These are phyloP conservation scores for Dasyornis broadbenti DNA, from an alignment of 2,113 vertebrate species.

Conservation along the genomic window DNA sequence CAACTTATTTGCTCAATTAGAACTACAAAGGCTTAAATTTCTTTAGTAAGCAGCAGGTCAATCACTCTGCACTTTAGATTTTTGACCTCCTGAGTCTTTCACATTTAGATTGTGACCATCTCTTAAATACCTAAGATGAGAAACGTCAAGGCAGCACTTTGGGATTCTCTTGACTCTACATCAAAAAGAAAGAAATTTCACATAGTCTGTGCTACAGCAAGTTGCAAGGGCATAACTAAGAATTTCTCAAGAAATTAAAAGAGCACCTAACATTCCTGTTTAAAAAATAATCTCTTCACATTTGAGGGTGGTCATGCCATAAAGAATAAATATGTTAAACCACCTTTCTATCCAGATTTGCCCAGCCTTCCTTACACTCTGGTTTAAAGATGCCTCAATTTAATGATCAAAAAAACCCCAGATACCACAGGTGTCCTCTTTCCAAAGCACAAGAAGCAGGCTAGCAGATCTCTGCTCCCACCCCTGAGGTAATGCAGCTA, in stretches of 20 bases:
- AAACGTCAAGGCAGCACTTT: neutral
- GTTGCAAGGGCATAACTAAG: neutral
- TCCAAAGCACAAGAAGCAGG: neutral
- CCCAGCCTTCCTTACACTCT: neutral
- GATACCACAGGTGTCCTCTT: accelerated
- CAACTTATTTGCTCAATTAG: neutral
- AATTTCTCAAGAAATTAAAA: neutral
- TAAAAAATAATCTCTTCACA: neutral
- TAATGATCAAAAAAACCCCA: neutral
- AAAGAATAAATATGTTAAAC: neutral
- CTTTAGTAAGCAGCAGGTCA: neutral
- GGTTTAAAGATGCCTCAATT: neutral
- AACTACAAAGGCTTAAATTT: neutral
- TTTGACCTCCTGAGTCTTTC: neutral
- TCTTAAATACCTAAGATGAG: neutral
- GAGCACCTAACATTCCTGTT: neutral
- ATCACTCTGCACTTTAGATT: neutral
- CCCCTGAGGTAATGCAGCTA: neutral
- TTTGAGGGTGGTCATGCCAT: neutral
- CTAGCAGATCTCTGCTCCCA: neutral
- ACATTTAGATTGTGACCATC: neutral
- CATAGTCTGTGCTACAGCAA: neutral
- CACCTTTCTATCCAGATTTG: neutral
- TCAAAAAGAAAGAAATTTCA: neutral
- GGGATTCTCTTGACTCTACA: neutral